Evolutionary conservation across 2,797 vertebrate genomes (phyloP), one percentile per base, ranked within the genome.

Genomic region (Antrozous pallidus): DNA sequence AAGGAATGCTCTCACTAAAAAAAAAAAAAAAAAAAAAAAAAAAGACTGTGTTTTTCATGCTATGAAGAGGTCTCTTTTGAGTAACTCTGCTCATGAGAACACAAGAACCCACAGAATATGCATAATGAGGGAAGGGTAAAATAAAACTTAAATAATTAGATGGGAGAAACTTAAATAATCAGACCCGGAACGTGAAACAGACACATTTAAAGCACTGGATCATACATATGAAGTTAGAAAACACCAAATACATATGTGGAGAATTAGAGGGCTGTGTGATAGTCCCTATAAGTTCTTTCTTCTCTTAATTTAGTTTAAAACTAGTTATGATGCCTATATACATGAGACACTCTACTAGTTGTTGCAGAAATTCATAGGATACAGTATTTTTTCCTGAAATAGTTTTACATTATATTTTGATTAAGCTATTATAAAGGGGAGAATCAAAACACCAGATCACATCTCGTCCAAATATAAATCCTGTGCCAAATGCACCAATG

Each of bases 191-290:
- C 2, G 38, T 11, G 33, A 95, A 73, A 91, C 13, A 83, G 16
- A 92, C 28, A 83, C 54, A 82, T 87, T 79, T 90, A 70, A 92
- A 93, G 58, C 61, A 86, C 47, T 82, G 80, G 40, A 80, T n/a
- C 69, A 11, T 8, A 14, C 2, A 38, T 12, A 36, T 36, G 12
- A 91, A 65, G 13, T 56, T 31, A 51, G 85, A 78, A 83, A 77
- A 89, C 18, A 42, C 11, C 11, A 22, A 28, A n/a, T 90, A 51
- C n/a, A 11, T 63, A 47, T 38, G 47, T 38, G 47, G 61, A 85
- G 40, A 51, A 73, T 38, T 33, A 73, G 71, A 12, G 20, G 71
- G 16, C 8, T 3, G 11, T 16, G 6, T 7, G 33, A 67, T 33
- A 10, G 8, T 56, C 36, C 65, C 28, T 13, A 0, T 51, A 26